Evolutionary conservation across 2,113 vertebrate species (phyloP), one percentile per base, ranked within the genome.

Genomic region (Cavia aperea): DNA sequence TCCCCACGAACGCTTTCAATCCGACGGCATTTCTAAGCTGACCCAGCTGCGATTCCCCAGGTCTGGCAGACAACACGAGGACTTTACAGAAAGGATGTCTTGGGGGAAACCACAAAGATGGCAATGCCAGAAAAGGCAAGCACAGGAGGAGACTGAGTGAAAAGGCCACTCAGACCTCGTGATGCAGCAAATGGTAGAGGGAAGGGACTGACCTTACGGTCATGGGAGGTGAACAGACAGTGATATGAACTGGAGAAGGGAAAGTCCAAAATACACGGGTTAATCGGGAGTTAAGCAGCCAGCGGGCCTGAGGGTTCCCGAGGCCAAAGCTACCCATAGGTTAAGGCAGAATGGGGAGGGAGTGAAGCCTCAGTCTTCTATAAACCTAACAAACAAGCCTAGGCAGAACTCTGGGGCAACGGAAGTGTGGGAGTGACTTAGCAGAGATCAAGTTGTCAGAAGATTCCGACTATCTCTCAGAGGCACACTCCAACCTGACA

Each of bases 151-250:
- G 87, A 90, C 29, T 56, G 29, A 70, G 21, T 21, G 51, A 83
- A 89, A 82, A 89, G 90, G 81, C 66, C 78, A 58, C 77, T 39
- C 36, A 86, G 93, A 75, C 65, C 75, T 86, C 21, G 65, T 58
- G 72, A 79, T 84, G 65, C 73, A 92, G 66, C 75, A 86, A 60
- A 73, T 51, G 36, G 65, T 5, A 19, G 72, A 39, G 16, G 66
- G 43, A 65, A 81, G 86, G 89, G 81, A 63, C 65, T 75, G 81
- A 62, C 39, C 24, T 58, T 43, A 23, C 2, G 72, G 63, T 26
- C 3, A 10, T 15, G 60, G 43, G 65, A 75, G 31, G 77, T 68
- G 33, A 77, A 79, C 49, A 66, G 79, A 75, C 56, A 68, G 51
- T 4, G 51, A 62, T 10, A 36, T 19, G 49, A 62, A 46, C 58